Percentiles rank a stretch among this genome's conserved stretches.
These are phyloP conservation scores for Drosophila sproati DNA, from an alignment of 1,140 invertebrate genomes.

Conservation along the genomic window DNA sequence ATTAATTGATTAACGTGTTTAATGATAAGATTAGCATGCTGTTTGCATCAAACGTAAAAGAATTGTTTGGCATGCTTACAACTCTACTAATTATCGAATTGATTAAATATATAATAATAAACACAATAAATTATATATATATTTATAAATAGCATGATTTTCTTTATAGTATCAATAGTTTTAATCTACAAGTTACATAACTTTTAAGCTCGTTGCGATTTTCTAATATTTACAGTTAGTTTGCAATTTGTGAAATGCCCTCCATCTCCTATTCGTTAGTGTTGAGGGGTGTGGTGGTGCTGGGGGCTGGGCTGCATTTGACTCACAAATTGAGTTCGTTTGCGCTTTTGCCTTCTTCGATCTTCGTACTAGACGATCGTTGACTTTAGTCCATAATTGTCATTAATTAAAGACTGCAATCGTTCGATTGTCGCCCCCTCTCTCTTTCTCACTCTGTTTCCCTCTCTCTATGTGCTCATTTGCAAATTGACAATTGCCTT, in stretches of 20 bases:
- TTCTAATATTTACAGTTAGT: constrained; percentile 2
- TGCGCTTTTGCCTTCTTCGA: constrained; percentile 24
- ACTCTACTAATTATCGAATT: too few relatives aligned
- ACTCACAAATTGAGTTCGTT: constrained; percentile 77
- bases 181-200: constrained; percentile 12
- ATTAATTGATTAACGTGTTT: background rate
- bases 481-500: constrained; percentile 47
- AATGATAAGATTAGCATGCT: background rate
- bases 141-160: constrained; percentile 6
- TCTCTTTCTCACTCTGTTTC: background rate
- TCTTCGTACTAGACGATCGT: constrained; percentile 56
- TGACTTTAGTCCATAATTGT: constrained; percentile 37
- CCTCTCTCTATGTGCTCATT: constrained; percentile 1
- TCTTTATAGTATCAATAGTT: background rate
- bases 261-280: constrained; percentile 13
- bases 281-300: background rate
- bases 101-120: background rate
- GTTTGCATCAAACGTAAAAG: background rate
- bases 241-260: constrained; percentile 5
- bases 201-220: background rate
- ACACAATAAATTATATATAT: background rate
- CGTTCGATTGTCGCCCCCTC: constrained; percentile 59
- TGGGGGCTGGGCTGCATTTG: constrained; percentile 14
- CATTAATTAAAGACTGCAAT: constrained; percentile 70
- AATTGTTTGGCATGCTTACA: background rate